These are phyloP conservation scores for Elysia chlorotica DNA, from an alignment of 1,140 invertebrate species.

Conservation along the genomic window DNA sequence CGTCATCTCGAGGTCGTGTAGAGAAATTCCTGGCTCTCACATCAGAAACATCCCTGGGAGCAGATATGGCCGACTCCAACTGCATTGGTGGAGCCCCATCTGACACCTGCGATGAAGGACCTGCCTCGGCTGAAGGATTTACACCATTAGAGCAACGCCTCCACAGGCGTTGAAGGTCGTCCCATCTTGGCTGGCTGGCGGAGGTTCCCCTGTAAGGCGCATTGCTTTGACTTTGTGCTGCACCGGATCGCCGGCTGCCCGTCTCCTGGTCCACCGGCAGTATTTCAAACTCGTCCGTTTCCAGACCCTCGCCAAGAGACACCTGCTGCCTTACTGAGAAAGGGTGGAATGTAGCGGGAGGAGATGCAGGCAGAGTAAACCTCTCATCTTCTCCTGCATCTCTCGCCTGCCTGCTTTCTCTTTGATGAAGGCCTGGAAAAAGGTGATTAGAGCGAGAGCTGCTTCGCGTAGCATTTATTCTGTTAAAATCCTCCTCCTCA, in stretches of 20 bases:
- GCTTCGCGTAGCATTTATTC: background rate
- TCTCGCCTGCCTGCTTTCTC: background rate
- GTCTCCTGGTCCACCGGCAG: conserved; percentile 11
- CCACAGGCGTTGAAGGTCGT: no score
- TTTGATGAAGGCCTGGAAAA: background rate
- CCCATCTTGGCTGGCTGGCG: background rate
- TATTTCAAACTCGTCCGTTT: conserved; percentile 18
- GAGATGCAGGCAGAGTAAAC: background rate
- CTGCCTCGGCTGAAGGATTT: no score
- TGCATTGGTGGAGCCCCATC: no score
- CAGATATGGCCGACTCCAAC: no score
- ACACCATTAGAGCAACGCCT: no score
- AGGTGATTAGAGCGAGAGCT: background rate
- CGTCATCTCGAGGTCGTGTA: no score
- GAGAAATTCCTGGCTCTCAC: no score
- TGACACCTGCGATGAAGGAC: no score
- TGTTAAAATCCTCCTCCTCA: background rate
- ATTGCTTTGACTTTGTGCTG: no score
- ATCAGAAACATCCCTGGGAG: no score
- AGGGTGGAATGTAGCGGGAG: background rate
- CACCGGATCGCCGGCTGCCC: background rate
- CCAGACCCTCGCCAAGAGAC: conserved; percentile 2
- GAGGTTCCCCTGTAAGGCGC: no score
- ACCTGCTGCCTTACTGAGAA: background rate
- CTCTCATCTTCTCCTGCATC: background rate